Percentiles rank a stretch among this genome's conserved stretches.
Evolutionary conservation across 2,888 invertebrate species (phyloP).

Genomic region (Drosophila picticornis): DNA sequence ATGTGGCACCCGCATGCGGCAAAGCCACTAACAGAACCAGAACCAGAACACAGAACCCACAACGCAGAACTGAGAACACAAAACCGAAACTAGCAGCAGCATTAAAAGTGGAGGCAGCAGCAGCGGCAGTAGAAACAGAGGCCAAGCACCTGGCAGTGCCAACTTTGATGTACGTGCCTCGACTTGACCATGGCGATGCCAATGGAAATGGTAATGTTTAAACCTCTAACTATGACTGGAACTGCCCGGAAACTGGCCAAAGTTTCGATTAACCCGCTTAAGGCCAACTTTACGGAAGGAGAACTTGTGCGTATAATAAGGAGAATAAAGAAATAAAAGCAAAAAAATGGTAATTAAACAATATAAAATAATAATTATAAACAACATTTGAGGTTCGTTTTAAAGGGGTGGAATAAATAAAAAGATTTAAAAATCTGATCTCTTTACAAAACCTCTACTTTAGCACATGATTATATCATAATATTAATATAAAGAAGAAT

Average conservation of each 20-base stretch:
- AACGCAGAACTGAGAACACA: not conserved
- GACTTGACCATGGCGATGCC: slow-evolving; percentile 4
- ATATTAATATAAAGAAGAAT: not conserved
- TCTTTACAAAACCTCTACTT: no score
- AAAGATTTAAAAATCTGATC: no score
- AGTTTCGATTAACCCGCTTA: slow-evolving; percentile 39
- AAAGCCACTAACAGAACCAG: not conserved
- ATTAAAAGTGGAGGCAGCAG: slow-evolving; percentile 1
- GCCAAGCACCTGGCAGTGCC: slow-evolving; percentile 45
- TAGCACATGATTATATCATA: not conserved
- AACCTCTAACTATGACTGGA: not conserved
- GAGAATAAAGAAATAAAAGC: not conserved
- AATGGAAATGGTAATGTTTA: not conserved
- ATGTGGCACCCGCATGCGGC: slow-evolving; percentile 57
- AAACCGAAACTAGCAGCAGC: not conserved
- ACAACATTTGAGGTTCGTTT: no score
- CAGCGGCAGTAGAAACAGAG: slow-evolving; percentile 8
- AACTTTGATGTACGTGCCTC: slow-evolving; percentile 48
- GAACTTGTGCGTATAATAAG: no score
- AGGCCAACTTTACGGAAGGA: not conserved
- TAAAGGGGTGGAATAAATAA: no score
- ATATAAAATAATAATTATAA: no score
- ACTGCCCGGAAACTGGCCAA: slow-evolving; percentile 11
- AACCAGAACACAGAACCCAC: not conserved
- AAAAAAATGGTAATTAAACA: not conserved